phyloP scores from a whole-genome alignment of 2,888 invertebrate species.

The Caenorhabditis japonica region DNA sequence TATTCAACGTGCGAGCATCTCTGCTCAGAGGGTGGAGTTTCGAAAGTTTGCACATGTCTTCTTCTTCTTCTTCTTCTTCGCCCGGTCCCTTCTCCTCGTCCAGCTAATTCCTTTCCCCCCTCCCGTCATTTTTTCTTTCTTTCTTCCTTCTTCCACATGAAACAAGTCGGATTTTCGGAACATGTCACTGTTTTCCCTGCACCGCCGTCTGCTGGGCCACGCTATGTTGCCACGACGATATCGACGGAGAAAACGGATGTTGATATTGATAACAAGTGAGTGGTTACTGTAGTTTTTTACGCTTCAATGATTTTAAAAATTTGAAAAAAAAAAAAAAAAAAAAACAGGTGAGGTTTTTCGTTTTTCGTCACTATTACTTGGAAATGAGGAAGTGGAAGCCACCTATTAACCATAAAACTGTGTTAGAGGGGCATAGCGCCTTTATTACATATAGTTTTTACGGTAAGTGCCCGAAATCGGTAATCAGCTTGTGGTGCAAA shows the following conservation, averaged over 20 bases:
- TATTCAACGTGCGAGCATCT: background rate
- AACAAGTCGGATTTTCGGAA: constrained; percentile 48
- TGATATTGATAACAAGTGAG: constrained; percentile 45
- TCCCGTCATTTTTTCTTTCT: background rate
- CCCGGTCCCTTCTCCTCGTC: constrained; percentile 17
- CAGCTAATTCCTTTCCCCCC: constrained; percentile 24
- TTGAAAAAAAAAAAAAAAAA: too few relatives aligned
- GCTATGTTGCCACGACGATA: constrained; percentile 19
- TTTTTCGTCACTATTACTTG: too few relatives aligned
- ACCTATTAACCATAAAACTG: too few relatives aligned
- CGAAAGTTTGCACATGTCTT: constrained; percentile 43
- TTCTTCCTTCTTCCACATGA: constrained; percentile 12
- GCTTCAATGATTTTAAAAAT: background rate
- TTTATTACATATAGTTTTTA: too few relatives aligned
- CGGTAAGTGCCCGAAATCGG: too few relatives aligned
- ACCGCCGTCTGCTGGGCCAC: constrained; percentile 22
- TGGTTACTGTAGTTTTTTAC: background rate
- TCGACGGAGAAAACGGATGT: constrained; percentile 19
- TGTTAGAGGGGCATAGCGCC: too few relatives aligned
- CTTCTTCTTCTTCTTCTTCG: constrained; percentile 19
- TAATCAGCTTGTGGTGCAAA: too few relatives aligned
- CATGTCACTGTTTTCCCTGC: constrained; percentile 46
- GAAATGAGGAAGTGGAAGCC: too few relatives aligned
- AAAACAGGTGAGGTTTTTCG: too few relatives aligned
- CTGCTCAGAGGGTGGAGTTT: constrained; percentile 39